Conservation (phyloP, 1,140 invertebrate species). For the Andricus grossulariae region DNA sequence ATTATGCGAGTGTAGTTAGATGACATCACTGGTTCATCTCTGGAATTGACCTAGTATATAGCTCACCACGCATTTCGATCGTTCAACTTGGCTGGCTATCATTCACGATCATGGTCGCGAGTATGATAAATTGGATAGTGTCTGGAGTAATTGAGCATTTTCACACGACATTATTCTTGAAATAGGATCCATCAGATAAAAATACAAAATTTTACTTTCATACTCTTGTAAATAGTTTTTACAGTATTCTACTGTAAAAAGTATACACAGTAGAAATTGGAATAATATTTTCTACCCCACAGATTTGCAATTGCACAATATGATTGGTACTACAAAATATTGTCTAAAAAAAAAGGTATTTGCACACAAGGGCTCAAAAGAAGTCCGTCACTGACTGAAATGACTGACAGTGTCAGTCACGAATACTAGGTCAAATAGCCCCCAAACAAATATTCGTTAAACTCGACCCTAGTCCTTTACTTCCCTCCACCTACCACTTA, state of each 20-base stretch:
- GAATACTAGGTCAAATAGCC: too few relatives aligned
- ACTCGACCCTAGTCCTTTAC: too few relatives aligned
- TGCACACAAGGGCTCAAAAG: too few relatives aligned
- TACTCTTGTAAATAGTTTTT: not conserved
- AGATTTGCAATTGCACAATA: too few relatives aligned
- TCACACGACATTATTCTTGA: slow-evolving; percentile 1
- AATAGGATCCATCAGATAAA: slow-evolving; percentile 14
- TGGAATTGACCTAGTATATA: slow-evolving; percentile 21
- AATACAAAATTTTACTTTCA: not conserved
- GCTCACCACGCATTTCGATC: slow-evolving; percentile 7
- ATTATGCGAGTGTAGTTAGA: not conserved
- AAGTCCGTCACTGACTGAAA: too few relatives aligned
- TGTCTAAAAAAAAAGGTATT: too few relatives aligned
- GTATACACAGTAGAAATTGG: too few relatives aligned
- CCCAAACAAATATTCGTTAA: too few relatives aligned
- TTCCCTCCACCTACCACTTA: too few relatives aligned
- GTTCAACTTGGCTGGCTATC: slow-evolving; percentile 30
- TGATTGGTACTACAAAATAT: too few relatives aligned
- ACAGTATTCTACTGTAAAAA: not conserved
- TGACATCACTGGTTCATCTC: not conserved
- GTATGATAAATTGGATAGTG: slow-evolving; percentile 25
- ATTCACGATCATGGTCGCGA: slow-evolving; percentile 20
- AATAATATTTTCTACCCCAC: too few relatives aligned
- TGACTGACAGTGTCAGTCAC: too few relatives aligned
- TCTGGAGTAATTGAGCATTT: slow-evolving; percentile 16